Evolutionary conservation across 1,140 invertebrate genomes (phyloP).

Genomic region (Drosophila bifasciata): DNA sequence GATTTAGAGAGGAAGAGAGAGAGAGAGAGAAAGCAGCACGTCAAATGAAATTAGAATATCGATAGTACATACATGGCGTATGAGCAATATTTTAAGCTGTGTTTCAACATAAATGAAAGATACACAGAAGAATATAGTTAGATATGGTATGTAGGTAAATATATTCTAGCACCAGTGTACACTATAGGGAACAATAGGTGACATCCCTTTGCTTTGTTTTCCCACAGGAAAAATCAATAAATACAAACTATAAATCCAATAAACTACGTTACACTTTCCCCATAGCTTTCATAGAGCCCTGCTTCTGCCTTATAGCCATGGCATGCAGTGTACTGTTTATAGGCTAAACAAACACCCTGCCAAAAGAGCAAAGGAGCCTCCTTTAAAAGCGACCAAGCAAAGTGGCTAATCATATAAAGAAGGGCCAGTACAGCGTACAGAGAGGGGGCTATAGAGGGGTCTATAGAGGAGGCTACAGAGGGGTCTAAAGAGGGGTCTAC

Average conservation of each 20-base stretch:
- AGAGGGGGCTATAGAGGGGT: too few species aligned
- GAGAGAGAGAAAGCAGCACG: background rate
- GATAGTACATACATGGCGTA: constrained; percentile 43
- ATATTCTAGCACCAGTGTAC: too few species aligned
- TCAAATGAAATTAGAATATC: constrained; percentile 24
- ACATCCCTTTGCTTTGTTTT: too few species aligned
- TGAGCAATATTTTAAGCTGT: constrained; percentile 32
- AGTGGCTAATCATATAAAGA: background rate
- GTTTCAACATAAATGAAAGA: constrained; percentile 7
- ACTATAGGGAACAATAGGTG: too few species aligned
- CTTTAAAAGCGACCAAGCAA: too few species aligned
- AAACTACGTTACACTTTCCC: background rate
- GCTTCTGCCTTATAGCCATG: too few species aligned
- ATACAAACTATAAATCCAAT: background rate
- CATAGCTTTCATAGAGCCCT: background rate
- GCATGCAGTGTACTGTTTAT: background rate
- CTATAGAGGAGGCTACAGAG: background rate
- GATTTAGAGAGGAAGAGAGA: too few species aligned
- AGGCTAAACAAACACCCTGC: background rate
- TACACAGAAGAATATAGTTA: background rate
- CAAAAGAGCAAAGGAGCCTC: background rate
- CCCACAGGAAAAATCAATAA: too few species aligned
- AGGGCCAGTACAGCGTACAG: too few species aligned
- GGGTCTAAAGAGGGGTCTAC: background rate
- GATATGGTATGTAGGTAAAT: too few species aligned